phyloP scores from a whole-genome alignment of 2,797 vertebrate species.

The Potorous gilbertii region DNA sequence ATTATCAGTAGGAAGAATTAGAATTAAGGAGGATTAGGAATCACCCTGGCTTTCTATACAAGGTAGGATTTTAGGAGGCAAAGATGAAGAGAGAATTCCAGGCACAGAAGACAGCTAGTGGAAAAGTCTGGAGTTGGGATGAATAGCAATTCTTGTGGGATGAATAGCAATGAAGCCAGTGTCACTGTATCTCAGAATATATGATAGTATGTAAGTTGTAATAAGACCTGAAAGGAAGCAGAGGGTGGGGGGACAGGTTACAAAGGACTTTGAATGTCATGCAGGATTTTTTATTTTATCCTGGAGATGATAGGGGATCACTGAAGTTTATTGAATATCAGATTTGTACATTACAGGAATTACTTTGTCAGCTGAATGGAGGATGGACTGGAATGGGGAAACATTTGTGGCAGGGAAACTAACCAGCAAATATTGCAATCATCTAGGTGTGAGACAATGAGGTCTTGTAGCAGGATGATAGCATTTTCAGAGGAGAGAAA shows the following conservation, averaged over 20 bases:
- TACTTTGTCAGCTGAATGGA: not conserved
- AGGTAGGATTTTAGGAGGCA: not conserved
- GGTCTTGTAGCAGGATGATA: not conserved
- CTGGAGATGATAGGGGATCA: not conserved
- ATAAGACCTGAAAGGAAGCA: not conserved
- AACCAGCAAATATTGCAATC: not conserved
- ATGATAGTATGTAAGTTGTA: not conserved
- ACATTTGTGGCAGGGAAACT: not conserved
- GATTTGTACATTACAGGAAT: not conserved
- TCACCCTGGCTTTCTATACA: not conserved
- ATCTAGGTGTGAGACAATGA: not conserved
- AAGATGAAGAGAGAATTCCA: not conserved
- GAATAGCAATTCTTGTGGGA: not conserved
- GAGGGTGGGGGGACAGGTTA: not conserved
- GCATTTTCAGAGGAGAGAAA: not conserved
- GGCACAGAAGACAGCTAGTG: not conserved
- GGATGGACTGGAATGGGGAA: not conserved
- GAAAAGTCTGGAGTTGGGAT: not conserved
- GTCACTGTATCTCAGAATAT: not conserved
- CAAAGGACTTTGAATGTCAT: not conserved
- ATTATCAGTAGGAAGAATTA: not conserved
- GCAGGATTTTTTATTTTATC: not conserved
- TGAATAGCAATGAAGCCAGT: not conserved
- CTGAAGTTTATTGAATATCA: not conserved
- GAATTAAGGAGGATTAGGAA: not conserved